phyloP scores from a whole-genome alignment of 1,140 invertebrate species.

The Panagrolaimus sp. region DNA sequence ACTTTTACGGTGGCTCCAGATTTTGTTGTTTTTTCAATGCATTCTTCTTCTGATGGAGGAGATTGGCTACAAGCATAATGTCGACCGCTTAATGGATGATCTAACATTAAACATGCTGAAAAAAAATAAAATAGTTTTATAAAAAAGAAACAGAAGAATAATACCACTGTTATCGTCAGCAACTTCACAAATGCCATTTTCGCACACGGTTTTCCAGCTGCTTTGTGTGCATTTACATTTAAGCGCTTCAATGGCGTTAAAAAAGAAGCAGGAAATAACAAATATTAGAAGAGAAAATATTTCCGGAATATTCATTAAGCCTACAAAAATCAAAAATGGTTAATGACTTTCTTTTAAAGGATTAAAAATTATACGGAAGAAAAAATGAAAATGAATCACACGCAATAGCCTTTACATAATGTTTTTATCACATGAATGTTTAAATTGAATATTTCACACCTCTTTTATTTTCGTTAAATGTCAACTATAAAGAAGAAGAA shows the following conservation, averaged over 20 bases:
- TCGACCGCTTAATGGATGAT: slow-evolving; percentile 29
- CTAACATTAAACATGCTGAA: slow-evolving; percentile 34
- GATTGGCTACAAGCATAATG: slow-evolving; percentile 24
- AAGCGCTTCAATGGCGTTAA: slow-evolving; percentile 14
- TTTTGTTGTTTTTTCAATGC: slow-evolving; percentile 33
- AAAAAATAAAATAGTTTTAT: background rate
- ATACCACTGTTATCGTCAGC: background rate
- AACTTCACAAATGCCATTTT: slow-evolving; percentile 27
- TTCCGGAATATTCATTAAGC: too few species aligned
- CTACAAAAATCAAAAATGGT: too few species aligned
- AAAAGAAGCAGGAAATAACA: slow-evolving; percentile 15
- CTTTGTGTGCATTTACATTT: slow-evolving; percentile 38
- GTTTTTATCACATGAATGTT: too few species aligned
- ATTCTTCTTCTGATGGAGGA: slow-evolving; percentile 24
- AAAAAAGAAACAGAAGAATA: background rate
- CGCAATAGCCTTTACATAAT: too few species aligned
- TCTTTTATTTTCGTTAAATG: too few species aligned
- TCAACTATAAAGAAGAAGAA: too few species aligned
- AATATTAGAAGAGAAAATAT: background rate
- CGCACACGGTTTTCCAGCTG: slow-evolving; percentile 24
- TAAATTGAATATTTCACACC: too few species aligned
- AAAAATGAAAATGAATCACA: too few species aligned
- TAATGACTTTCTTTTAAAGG: too few species aligned
- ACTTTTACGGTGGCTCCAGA: slow-evolving; percentile 27
- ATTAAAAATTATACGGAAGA: too few species aligned